phyloP scores from a whole-genome alignment of 2,888 invertebrate genomes.

The Limnephilus marmoratus region DNA sequence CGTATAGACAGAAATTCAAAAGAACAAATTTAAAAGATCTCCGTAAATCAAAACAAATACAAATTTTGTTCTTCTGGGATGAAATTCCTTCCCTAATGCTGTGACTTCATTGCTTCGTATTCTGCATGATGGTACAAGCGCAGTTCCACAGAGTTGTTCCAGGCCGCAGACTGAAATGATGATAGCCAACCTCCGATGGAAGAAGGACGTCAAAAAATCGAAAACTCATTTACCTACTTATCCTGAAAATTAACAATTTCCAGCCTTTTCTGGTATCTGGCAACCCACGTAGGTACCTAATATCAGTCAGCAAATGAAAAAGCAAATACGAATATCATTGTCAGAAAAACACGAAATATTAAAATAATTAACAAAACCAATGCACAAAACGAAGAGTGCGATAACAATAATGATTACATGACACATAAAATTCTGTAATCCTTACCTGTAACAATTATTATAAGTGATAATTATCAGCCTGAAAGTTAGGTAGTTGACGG shows the following conservation, averaged over 20 bases:
- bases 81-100: too few species aligned
- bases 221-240: not conserved
- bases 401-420: not conserved
- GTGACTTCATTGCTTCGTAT: too few species aligned
- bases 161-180: too few species aligned
- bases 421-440: not conserved
- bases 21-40: too few species aligned
- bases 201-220: not conserved
- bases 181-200: too few species aligned
- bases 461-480: too few species aligned
- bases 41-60: too few species aligned
- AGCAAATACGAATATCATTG: not conserved
- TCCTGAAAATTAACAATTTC: not conserved
- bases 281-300: not conserved
- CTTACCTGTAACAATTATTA: not conserved
- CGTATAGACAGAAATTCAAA: too few species aligned
- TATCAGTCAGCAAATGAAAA: not conserved
- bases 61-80: too few species aligned
- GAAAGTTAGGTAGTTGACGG: not conserved
- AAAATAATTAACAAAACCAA: not conserved
- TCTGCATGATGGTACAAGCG: too few species aligned
- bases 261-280: not conserved
- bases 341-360: not conserved
- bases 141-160: too few species aligned
- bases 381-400: not conserved